Evolutionary conservation across 2,888 invertebrate species (phyloP).

Genomic region (Desoria tigrina): DNA sequence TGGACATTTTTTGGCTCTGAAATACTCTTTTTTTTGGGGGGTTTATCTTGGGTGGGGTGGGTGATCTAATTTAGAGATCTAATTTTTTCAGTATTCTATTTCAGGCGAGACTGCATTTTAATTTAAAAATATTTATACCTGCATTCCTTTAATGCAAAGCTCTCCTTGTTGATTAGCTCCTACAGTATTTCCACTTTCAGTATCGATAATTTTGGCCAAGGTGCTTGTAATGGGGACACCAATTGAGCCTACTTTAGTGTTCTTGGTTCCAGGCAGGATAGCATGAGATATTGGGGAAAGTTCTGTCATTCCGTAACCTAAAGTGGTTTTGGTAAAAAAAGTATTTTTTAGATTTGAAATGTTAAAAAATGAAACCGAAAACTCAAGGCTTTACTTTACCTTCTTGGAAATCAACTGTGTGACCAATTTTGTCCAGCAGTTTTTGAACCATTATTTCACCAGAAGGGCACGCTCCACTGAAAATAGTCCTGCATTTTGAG

Average conservation of each 20-base stretch:
- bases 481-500: conserved; percentile 65
- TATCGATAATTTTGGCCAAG: conserved; percentile 57
- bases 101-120: not conserved
- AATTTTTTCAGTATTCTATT: not conserved
- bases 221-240: conserved; percentile 28
- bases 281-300: conserved; percentile 55
- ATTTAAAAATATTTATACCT: conserved; percentile 62
- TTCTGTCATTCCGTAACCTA: conserved; percentile 71
- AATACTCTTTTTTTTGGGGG: too few relatives aligned
- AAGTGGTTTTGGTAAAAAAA: conserved; percentile 2
- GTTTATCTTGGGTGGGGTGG: too few relatives aligned
- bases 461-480: conserved; percentile 73
- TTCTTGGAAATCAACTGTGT: conserved; percentile 46
- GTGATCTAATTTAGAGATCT: not conserved
- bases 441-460: conserved; percentile 62
- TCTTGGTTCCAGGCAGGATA: conserved; percentile 17
- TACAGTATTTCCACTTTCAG: conserved; percentile 61
- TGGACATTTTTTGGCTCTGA: too few relatives aligned
- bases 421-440: conserved; percentile 59
- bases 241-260: conserved; percentile 28
- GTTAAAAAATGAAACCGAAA: not conserved
- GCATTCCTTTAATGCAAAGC: conserved; percentile 71
- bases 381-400: not conserved
- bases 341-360: not conserved
- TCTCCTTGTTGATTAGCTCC: conserved; percentile 71